These are phyloP conservation scores for Calonectris borealis DNA, from an alignment of 2,113 vertebrate genomes.

Conservation along the genomic window DNA sequence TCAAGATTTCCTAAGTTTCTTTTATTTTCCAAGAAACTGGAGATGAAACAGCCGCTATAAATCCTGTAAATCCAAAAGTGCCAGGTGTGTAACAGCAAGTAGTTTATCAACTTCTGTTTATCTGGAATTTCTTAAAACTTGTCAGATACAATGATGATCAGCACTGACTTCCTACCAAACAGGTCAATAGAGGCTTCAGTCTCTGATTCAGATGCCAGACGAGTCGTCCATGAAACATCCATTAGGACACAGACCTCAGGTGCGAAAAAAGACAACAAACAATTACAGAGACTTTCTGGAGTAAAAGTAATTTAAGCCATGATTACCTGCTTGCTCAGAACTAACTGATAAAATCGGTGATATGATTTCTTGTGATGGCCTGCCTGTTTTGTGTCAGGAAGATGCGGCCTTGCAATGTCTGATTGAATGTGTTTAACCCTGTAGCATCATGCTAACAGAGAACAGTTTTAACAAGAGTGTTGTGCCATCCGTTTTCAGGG, in stretches of 20 bases:
- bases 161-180: not conserved
- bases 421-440: slow-evolving; percentile 1
- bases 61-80: slow-evolving; percentile 14
- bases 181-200: slow-evolving; percentile 32
- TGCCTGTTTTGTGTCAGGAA: not conserved
- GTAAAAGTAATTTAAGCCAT: slow-evolving; percentile 2
- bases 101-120: slow-evolving; percentile 3
- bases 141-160: slow-evolving; percentile 29
- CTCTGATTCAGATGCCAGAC: not conserved
- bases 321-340: not conserved
- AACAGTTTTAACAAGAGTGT: not conserved
- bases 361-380: slow-evolving; percentile 5
- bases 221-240: not conserved
- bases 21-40: not conserved
- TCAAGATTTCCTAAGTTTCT: not conserved
- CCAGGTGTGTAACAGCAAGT: not conserved
- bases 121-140: slow-evolving; percentile 33
- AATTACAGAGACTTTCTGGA: not conserved
- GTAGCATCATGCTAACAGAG: not conserved
- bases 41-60: not conserved
- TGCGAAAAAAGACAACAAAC: not conserved
- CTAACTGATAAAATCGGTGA: not conserved
- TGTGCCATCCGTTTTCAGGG: not conserved
- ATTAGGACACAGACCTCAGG: slow-evolving; percentile 13
- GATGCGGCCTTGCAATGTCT: not conserved